Evolutionary conservation across 2,113 vertebrate species (phyloP), one percentile per base, ranked within the genome.

Genomic region (Caloenas nicobarica): DNA sequence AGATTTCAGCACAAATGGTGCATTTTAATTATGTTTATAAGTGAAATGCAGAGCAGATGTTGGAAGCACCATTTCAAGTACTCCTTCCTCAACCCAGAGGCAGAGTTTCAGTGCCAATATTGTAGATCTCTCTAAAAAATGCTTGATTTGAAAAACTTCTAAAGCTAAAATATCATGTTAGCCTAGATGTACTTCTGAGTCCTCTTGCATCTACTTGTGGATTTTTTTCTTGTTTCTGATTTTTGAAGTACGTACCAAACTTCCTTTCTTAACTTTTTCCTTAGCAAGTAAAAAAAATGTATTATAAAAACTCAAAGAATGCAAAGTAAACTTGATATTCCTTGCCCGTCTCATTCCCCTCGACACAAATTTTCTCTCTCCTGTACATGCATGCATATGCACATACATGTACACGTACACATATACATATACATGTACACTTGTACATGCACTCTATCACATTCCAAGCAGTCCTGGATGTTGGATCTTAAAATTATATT

Each of bases 31-130:
- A 73, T 66, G 58, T 89, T 96, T 91, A 48, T 76, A 85, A 91
- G 68, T 56, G n/a, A 89, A 97, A 97, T 62, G 62, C 61, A 82
- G 77, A 89, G 73, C 91, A 96, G 91, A 96, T 96, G 83, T 91
- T 92, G 70, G 65, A 87, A 93, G 60, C 13, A 70, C 44, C 46
- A 56, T 92, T 92, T 89, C 31, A 34, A 65, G 62, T 50, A 62
- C 15, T 86, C 13, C 42, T 86, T 83, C 38, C 69, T 93, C 44
- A 44, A 84, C 61, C 61, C 58, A 71, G 53, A 83, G 51, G 77
- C 34, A 81, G 60, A 5, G 1, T 81, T 92, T 84, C 25, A 33
- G 28, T 85, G 73, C 65, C 92, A 72, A 89, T 76, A 72, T 44
- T 57, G 36, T 53, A 19, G 64, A 33, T 69, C 16, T 82, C 34